Percentiles rank a stretch among this genome's conserved stretches.
phyloP scores from a whole-genome alignment of 2,797 vertebrate species.

The Delichon dasypus region DNA sequence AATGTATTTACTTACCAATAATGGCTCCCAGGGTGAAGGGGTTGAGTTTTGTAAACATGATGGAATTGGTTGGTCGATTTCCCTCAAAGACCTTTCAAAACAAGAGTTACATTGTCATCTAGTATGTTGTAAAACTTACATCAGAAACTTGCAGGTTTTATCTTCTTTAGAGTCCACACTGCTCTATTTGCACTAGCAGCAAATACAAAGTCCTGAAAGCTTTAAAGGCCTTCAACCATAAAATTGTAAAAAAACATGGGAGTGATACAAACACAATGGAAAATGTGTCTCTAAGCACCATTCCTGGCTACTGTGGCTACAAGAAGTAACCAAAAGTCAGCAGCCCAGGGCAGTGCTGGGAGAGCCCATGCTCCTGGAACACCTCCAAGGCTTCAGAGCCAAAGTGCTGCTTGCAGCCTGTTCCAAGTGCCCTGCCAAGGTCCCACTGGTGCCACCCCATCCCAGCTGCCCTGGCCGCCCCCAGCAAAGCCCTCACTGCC shows the following conservation, averaged over 20 bases:
- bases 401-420: accelerated
- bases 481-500: not conserved
- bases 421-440: not conserved
- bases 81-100: constrained; percentile 92
- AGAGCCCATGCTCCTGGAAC: not conserved
- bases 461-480: accelerated
- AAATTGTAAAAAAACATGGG: no score
- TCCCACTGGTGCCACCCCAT: accelerated
- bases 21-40: constrained; percentile 91
- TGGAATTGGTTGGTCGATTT: constrained; percentile 95
- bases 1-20: constrained; percentile 85
- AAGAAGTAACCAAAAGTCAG: not conserved
- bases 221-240: not conserved
- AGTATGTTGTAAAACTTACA: not conserved
- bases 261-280: not conserved
- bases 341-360: not conserved
- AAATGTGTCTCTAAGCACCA: not conserved
- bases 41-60: constrained; percentile 92
- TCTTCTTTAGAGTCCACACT: not conserved
- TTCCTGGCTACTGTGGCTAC: not conserved
- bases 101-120: not conserved
- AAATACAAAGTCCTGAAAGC: not conserved
- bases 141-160: not conserved
- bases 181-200: not conserved
- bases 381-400: not conserved